phyloP scores from a whole-genome alignment of 2,797 vertebrate genomes.

The Esox masquinongy region DNA sequence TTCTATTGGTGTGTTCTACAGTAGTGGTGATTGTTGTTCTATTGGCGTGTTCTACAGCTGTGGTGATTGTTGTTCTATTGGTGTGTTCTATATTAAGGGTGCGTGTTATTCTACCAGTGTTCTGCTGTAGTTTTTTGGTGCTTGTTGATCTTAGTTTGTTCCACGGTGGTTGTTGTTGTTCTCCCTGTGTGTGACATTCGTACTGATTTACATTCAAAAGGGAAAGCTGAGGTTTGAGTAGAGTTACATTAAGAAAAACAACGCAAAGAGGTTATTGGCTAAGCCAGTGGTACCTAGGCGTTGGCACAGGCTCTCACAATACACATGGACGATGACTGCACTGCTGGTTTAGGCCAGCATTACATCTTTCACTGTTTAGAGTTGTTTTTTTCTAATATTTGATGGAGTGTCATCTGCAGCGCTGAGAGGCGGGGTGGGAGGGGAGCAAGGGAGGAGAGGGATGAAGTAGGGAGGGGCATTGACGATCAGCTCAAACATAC shows the following conservation, averaged over 20 bases:
- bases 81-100: too few species aligned
- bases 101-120: too few species aligned
- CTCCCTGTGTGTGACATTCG: conserved; percentile 40
- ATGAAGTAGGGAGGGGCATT: background rate
- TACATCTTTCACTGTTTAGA: conserved; percentile 70
- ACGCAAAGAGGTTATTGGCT: conserved; percentile 35
- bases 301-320: conserved; percentile 47
- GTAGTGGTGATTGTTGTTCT: too few species aligned
- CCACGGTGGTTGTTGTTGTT: too few species aligned
- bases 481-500: background rate
- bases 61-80: too few species aligned
- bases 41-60: too few species aligned
- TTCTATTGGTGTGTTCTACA: too few species aligned
- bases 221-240: conserved; percentile 36
- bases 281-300: background rate
- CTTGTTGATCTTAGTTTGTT: too few species aligned
- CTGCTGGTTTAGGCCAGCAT: conserved; percentile 67
- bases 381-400: conserved; percentile 85
- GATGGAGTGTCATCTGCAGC: conserved; percentile 79
- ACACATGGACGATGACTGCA: conserved; percentile 43
- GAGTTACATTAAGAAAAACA: conserved; percentile 44
- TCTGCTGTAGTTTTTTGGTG: too few species aligned
- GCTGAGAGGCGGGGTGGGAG: conserved; percentile 49
- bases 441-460: background rate
- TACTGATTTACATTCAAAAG: conserved; percentile 39